A percentile compares a stretch with the other conserved stretches of the same genome.
Evolutionary conservation across 2,888 invertebrate genomes (phyloP).

Genomic region (Belgica antarctica): DNA sequence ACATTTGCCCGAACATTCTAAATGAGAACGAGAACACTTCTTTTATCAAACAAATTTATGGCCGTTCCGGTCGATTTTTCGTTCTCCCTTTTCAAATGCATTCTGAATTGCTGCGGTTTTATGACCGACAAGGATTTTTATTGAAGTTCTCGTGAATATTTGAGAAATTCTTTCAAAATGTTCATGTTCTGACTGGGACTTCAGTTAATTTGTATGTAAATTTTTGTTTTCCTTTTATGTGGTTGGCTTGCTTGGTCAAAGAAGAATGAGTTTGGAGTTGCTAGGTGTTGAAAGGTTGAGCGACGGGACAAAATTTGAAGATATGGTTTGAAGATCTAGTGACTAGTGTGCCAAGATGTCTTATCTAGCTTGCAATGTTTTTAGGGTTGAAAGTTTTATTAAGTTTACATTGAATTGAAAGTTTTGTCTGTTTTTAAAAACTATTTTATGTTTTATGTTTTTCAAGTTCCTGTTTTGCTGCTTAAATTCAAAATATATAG

Average conservation of each 20-base stretch:
- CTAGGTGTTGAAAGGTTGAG: too few species aligned
- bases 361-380: too few species aligned
- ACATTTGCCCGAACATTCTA: background rate
- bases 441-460: too few species aligned
- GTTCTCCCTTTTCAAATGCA: background rate
- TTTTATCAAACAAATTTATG: constrained; percentile 40
- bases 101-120: background rate
- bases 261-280: too few species aligned
- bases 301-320: too few species aligned
- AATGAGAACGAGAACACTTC: constrained; percentile 36
- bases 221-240: constrained; percentile 37
- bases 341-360: too few species aligned
- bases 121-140: background rate
- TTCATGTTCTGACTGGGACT: constrained; percentile 9
- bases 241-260: constrained; percentile 27
- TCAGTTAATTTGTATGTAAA: constrained; percentile 40
- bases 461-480: too few species aligned
- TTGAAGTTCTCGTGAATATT: background rate
- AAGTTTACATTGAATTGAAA: too few species aligned
- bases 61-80: background rate
- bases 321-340: too few species aligned
- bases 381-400: too few species aligned
- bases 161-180: background rate
- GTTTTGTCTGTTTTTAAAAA: too few species aligned
- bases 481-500: too few species aligned